Evolutionary conservation across 1,140 invertebrate species (phyloP), one percentile per base, ranked within the genome.

Genomic region (Metopolophium dirhodum): DNA sequence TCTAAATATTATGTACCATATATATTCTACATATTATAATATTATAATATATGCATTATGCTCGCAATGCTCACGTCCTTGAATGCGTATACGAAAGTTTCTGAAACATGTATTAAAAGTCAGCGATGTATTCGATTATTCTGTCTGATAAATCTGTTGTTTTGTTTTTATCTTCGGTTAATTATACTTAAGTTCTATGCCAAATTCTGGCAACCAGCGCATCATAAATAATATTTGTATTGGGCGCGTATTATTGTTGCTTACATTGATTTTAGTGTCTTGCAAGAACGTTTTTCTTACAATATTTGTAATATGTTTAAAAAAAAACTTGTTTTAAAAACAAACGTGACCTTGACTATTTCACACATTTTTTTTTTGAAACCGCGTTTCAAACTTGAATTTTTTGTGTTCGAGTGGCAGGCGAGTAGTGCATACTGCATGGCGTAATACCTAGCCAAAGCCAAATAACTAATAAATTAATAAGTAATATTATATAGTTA

Each of bases 241-340:
- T 20, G 14, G n/a, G n/a, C 14, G 61, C n/a, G 14, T 77, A 77
- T 77, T 77, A 77, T 77, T 77, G 61, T n/a, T 77, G 61, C 30
- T 77, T 77, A 77, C 14, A 77, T 77, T 77, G 61, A 77, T n/a
- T 77, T 77, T n/a, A 77, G 61, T 35, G n/a, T 77, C 30, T 14
- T 30, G 57, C 57, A 14, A 77, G 61, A 77, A 77, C 61, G 61
- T 35, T 77, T n/a, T 77, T n/a, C 30, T 77, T n/a, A 77, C 14
- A 77, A 35, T 54, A 54, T 35, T 77, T 77, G n/a, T 77, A 77
- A n/a, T 77, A 35, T 41, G 2, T 37, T 82, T 35, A 82, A 82
- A n/a, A 83, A 82, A 83, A 83, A 83, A 83, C 82, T 83, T 37
- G 82, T 83, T 83, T 83, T 41, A 35, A 37, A 35, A 37, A 83